A percentile compares a stretch with the other conserved stretches of the same genome.
These are phyloP conservation scores for Syngnathoides biaculeatus DNA, from an alignment of 2,113 vertebrate genomes.

Conservation along the genomic window DNA sequence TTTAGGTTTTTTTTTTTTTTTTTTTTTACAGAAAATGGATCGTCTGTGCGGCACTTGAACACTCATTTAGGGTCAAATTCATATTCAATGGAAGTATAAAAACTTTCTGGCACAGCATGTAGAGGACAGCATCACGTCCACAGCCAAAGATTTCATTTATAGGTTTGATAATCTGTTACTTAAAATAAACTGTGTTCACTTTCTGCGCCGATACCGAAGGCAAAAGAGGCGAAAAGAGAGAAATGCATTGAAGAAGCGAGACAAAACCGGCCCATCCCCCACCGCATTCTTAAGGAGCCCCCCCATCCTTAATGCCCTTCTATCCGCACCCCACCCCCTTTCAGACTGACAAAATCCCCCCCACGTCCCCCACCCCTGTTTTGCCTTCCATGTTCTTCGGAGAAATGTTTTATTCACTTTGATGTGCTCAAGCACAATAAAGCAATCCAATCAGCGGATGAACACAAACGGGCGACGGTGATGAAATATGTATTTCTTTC, in stretches of 20 bases:
- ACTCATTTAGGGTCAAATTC: background rate
- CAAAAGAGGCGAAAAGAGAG: background rate
- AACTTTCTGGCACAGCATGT: too few relatives aligned
- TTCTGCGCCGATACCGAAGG: too few relatives aligned
- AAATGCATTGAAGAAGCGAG: conserved; percentile 1
- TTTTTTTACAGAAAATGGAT: too few relatives aligned
- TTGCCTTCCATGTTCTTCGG: background rate
- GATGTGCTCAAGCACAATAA: conserved; percentile 8
- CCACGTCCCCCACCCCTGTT: background rate
- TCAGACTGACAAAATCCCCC: too few relatives aligned
- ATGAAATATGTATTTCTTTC: background rate
- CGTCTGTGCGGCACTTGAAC: background rate
- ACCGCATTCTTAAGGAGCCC: conserved; percentile 1
- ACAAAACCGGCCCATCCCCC: conserved; percentile 26
- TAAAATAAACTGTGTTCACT: too few relatives aligned
- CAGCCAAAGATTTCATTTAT: too few relatives aligned
- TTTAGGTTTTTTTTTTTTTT: too few relatives aligned
- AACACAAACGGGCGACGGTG: conserved; percentile 15
- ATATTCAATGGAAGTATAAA: background rate
- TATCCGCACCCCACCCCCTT: background rate
- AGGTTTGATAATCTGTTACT: too few relatives aligned
- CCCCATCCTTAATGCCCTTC: background rate
- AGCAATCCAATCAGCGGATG: conserved; percentile 18
- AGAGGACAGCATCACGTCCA: too few relatives aligned
- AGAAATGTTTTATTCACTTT: conserved; percentile 8